Percentiles rank a stretch among this genome's conserved stretches.
Evolutionary conservation across 2,113 vertebrate species (phyloP).

Genomic region (Urocitellus parryii): DNA sequence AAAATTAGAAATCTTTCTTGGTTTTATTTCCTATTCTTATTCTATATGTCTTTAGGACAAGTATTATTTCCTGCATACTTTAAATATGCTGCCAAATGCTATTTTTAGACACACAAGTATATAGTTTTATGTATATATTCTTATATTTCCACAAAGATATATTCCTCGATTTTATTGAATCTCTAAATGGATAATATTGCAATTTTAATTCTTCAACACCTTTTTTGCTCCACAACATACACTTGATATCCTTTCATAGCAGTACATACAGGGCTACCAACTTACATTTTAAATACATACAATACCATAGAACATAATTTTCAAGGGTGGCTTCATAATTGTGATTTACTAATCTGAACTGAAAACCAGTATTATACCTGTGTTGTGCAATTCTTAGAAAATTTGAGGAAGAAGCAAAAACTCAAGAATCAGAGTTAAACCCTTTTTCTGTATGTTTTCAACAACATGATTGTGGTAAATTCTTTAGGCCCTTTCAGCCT

Average conservation of each 20-base stretch:
- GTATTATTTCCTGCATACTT: neutral
- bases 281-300: neutral
- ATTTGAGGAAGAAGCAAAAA: constrained; percentile 6
- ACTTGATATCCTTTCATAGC: neutral
- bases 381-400: neutral
- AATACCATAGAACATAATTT: neutral
- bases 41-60: neutral
- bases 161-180: constrained; percentile 31
- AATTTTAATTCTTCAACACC: constrained; percentile 10
- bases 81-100: neutral
- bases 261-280: neutral
- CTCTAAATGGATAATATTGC: neutral
- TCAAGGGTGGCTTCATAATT: neutral
- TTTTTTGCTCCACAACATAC: neutral
- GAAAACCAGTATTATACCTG: neutral
- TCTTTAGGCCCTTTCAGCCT: neutral
- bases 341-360: neutral
- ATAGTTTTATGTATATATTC: neutral
- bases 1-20: neutral
- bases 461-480: neutral
- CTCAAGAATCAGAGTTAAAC: neutral
- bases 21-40: neutral
- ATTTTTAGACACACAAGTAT: neutral
- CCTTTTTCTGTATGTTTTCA: neutral
- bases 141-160: neutral